These are phyloP conservation scores for Papilio machaon DNA, from an alignment of 1,140 invertebrate genomes.

Conservation along the genomic window DNA sequence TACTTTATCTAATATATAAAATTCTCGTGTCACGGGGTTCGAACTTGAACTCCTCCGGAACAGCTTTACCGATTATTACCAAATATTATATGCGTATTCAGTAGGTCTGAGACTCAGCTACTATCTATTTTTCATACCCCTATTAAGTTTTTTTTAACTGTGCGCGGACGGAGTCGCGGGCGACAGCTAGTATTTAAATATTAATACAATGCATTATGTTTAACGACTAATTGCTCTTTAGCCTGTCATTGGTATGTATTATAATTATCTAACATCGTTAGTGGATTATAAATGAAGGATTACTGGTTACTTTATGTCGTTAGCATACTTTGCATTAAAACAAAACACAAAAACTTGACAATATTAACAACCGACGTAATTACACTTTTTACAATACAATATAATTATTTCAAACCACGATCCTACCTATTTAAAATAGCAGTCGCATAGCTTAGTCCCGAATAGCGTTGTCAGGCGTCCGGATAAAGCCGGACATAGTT, in stretches of 20 bases:
- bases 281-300: slow-evolving; percentile 6
- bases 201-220: neutral
- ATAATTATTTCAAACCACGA: neutral
- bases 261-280: slow-evolving; percentile 4
- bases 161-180: no score
- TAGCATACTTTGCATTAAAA: neutral
- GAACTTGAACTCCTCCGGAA: no score
- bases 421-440: neutral
- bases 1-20: no score
- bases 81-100: no score
- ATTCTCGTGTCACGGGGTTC: no score
- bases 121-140: no score
- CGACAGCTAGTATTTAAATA: no score
- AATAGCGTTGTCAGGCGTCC: no score
- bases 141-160: no score
- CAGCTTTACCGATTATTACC: no score
- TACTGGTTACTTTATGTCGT: neutral
- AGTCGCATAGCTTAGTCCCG: neutral
- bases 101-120: no score
- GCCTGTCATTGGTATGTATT: neutral
- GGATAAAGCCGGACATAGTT: no score
- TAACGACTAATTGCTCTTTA: neutral
- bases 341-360: neutral
- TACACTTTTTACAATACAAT: neutral
- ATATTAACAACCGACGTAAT: neutral